Conservation (phyloP, 2,888 invertebrate genomes). For the Leucophora obtusa region DNA sequence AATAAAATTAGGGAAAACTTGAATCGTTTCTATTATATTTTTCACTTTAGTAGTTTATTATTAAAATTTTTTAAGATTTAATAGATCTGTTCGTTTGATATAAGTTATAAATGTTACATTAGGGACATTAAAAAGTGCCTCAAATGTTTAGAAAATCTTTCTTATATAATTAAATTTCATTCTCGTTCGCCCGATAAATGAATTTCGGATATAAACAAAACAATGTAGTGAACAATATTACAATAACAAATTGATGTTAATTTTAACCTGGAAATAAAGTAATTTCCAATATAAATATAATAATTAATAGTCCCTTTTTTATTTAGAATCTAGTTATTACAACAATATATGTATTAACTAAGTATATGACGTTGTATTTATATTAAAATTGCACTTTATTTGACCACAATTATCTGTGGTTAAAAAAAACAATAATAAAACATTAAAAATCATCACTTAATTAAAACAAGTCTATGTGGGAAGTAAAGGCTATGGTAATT, state of each 20-base stretch:
- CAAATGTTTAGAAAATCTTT: no score
- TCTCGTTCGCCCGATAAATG: no score
- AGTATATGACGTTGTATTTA: neutral
- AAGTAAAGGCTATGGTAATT: neutral
- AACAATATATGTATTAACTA: neutral
- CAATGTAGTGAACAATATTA: neutral
- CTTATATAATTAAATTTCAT: no score
- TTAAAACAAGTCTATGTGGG: neutral
- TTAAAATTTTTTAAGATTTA: no score
- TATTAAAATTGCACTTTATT: conserved; percentile 18
- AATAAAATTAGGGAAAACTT: no score
- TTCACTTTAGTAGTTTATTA: no score
- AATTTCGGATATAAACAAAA: no score
- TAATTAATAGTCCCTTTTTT: neutral
- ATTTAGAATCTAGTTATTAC: neutral
- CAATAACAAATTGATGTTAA: neutral
- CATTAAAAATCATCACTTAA: conserved; percentile 11
- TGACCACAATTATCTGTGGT: conserved; percentile 47
- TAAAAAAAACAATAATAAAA: conserved; percentile 13
- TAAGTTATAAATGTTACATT: no score
- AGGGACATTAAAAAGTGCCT: no score
- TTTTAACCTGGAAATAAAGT: neutral
- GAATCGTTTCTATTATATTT: no score
- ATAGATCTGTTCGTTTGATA: no score
- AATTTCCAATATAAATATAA: neutral